Evolutionary conservation across 2,888 invertebrate genomes (phyloP), one percentile per base, ranked within the genome.

Genomic region (Abrostola triplasia): DNA sequence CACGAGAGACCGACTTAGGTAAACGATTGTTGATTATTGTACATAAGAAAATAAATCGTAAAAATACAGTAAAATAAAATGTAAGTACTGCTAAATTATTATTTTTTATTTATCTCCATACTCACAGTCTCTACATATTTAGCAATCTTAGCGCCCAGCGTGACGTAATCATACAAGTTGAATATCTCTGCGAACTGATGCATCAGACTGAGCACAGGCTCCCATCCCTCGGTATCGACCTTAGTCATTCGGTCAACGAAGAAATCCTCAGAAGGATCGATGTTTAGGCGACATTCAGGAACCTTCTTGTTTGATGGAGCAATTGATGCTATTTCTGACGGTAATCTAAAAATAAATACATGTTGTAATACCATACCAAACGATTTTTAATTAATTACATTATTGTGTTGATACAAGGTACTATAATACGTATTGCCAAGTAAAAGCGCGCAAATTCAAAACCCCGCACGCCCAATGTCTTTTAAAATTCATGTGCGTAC

Each of bases 91-190:
- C 13, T 9, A 24, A 36, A 13, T 9, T 42, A 36, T 44, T 9
- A 36, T 9, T 42, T 59, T 60, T 68, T 35, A 55, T 68, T 64
- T 7, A 42, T 0, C 7, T 6, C 1, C 6, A 35, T 67, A 87
- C 93, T 91, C 64, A 94, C 94, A 69, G 79, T 73, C 5, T 94
- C 94, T 6, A 93, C 80, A 73, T 90, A 92, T 79, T 81, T 89
- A 0, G 92, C 87, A 36, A 94, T 85, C 74, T 90, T 92, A 9
- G 91, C 82, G 0, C 94, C 94, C 1, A 94, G 75, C 0, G 78
- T 75, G 9, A 76, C 74, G 56, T 86, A 91, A 52, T 93, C 92
- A 40, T 83, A 86, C 41, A 78, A 84, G 49, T 86, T 80, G 77
- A 91, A 90, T 52, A 90, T 73, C 51, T 91, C 92, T 0, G 88